Base-by-base conservation (phyloP, 2,888 invertebrate genomes). In the Lepidochitona cinerea region DNA sequence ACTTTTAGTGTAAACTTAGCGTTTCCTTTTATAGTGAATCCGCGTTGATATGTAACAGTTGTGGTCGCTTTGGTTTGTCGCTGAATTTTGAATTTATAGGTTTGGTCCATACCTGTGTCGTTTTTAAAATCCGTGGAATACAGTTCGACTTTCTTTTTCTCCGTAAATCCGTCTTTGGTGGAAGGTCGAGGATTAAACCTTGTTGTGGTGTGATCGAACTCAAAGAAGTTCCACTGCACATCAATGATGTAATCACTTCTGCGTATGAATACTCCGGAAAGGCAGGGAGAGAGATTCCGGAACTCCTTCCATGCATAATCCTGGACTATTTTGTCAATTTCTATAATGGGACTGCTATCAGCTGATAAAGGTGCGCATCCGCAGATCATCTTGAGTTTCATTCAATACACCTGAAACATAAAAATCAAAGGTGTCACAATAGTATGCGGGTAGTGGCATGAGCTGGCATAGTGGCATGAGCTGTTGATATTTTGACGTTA, bases 151-250 rank as follows among this genome's bases (percentile, higher is more conserved):
- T 81, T 81, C 70, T 83, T 83, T 41, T 73, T 74, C 65, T 82
- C 81, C 41, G 77, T 75, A 35, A 80, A 81, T 18, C 82, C 81
- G n/a, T 79, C 79, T 12, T 23, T 72, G 12, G 68, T 71, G 18
- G 1, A 23, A 4, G 66, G 66, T 23, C 84, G 70, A 7, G 81
- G 75, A 69, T 73, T 73, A 71, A 84, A 84, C 52, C 72, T 77
- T 1, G 80, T 78, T 0, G 84, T 84, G 59, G 78, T 81, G 65
- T 84, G 84, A 65, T 82, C 80, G 70, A 84, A 82, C 65, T 84
- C 84, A 53, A 83, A 84, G 72, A 83, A 84, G 67, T 83, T 84
- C 84, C 84, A 84, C 23, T 83, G 82, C 14, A 84, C 81, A 72
- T 84, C 84, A 49, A 84, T 81, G 32, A 74, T 75, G 67, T 82